Evolutionary conservation across 2,888 invertebrate genomes (phyloP).

Genomic region (Mythimna loreyi): DNA sequence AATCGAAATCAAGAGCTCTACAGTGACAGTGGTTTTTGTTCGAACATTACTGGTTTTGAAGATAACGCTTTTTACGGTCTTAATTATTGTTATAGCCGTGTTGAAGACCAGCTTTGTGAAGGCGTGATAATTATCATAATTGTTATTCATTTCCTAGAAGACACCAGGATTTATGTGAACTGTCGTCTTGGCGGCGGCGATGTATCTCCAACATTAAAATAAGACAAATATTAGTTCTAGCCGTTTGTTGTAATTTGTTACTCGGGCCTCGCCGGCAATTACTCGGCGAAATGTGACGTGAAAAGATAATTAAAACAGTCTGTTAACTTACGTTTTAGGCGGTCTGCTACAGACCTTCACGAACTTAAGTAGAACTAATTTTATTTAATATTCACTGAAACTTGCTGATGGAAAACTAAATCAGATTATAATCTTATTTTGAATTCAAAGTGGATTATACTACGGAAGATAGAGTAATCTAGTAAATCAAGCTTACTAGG

Average conservation of each 20-base stretch:
- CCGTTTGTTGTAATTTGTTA: conserved; percentile 53
- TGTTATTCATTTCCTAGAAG: conserved; percentile 81
- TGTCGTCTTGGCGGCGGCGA: conserved; percentile 51
- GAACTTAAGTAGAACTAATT: conserved; percentile 66
- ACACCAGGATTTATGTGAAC: conserved; percentile 68
- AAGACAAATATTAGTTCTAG: conserved; percentile 55
- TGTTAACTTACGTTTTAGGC: conserved; percentile 62
- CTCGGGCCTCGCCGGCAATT: conserved; percentile 53
- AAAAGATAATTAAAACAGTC: conserved; percentile 67
- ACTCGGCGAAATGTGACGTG: conserved; percentile 61
- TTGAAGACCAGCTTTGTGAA: conserved; percentile 78
- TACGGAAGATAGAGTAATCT: neutral
- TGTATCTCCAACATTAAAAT: conserved; percentile 63
- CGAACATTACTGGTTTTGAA: conserved; percentile 85
- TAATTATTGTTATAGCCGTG: conserved; percentile 85
- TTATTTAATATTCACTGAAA: conserved; percentile 62
- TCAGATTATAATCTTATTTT: conserved; percentile 51
- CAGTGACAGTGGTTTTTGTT: conserved; percentile 84
- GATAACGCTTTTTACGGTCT: conserved; percentile 86
- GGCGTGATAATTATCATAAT: conserved; percentile 87
- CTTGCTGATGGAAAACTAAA: conserved; percentile 58
- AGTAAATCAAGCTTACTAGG: conserved; percentile 19
- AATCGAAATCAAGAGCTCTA: conserved; percentile 82
- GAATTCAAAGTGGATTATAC: neutral
- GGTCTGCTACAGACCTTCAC: conserved; percentile 60